Conservation (phyloP, 2,888 invertebrate genomes). For the Agonopterix arenella region DNA sequence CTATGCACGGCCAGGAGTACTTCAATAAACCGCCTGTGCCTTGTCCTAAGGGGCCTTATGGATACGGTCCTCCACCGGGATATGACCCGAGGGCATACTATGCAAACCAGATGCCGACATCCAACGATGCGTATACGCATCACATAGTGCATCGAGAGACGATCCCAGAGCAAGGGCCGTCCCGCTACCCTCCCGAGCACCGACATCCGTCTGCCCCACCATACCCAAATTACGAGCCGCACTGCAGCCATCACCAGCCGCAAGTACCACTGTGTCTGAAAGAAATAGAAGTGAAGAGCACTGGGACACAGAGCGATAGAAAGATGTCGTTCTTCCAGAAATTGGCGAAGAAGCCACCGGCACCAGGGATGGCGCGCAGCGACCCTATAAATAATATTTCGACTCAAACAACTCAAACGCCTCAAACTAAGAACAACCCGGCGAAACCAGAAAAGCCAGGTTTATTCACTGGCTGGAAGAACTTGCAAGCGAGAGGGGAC, state of each 20-base stretch:
- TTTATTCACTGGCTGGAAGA: slow-evolving; percentile 39
- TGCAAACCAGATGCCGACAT: background rate
- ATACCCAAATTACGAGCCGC: slow-evolving; percentile 11
- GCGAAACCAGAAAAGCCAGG: slow-evolving; percentile 18
- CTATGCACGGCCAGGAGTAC: slow-evolving; percentile 49
- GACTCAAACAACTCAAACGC: slow-evolving; percentile 34
- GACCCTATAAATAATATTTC: slow-evolving; percentile 6
- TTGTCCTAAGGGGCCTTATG: slow-evolving; percentile 5
- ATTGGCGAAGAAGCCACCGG: slow-evolving; percentile 36
- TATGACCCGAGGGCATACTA: slow-evolving; percentile 8
- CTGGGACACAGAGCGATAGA: slow-evolving; percentile 57
- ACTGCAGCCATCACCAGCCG: slow-evolving; percentile 23
- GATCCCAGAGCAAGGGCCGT: slow-evolving; percentile 12
- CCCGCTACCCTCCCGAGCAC: background rate
- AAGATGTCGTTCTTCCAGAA: slow-evolving; percentile 50
- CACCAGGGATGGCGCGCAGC: slow-evolving; percentile 7
- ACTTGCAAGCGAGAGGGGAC: slow-evolving; percentile 29
- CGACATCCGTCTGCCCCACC: slow-evolving; percentile 13
- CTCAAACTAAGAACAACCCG: background rate
- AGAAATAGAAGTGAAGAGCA: slow-evolving; percentile 64
- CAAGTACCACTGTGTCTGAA: slow-evolving; percentile 56
- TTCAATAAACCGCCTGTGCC: slow-evolving; percentile 33
- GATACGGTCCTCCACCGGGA: slow-evolving; percentile 11
- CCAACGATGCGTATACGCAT: slow-evolving; percentile 6
- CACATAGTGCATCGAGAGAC: slow-evolving; percentile 5